These are phyloP conservation scores for Pogonognathellus flavescens DNA, from an alignment of 1,140 invertebrate species.

Conservation along the genomic window DNA sequence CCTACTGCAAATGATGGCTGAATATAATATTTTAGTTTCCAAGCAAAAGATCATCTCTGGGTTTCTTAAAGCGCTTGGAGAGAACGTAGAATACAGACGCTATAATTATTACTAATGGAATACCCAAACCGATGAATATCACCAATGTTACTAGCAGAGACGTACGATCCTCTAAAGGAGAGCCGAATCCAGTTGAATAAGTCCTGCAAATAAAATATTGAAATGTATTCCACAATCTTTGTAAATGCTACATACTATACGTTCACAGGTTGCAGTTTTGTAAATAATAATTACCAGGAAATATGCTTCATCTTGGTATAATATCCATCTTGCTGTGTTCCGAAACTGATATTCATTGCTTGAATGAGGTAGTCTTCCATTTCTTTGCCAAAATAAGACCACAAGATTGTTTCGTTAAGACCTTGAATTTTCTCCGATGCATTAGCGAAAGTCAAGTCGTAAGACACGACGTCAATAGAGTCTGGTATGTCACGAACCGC, in stretches of 20 bases:
- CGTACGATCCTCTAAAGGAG: constrained; percentile 59
- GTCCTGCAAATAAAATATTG: constrained; percentile 58
- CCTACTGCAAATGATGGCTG: no score
- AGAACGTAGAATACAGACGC: constrained; percentile 54
- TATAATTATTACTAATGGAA: constrained; percentile 63
- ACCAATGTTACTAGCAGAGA: constrained; percentile 61
- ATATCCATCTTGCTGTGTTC: constrained; percentile 62
- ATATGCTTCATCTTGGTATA: constrained; percentile 62
- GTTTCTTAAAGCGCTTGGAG: constrained; percentile 48
- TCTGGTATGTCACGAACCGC: constrained; percentile 58
- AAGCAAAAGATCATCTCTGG: constrained; percentile 62
- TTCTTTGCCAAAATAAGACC: constrained; percentile 53
- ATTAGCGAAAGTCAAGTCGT: constrained; percentile 26
- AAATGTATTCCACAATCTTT: neutral
- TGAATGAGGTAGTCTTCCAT: constrained; percentile 55
- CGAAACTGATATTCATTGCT: constrained; percentile 63
- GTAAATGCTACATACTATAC: no score
- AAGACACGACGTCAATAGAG: constrained; percentile 62
- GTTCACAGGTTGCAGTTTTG: no score
- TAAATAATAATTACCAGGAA: constrained; percentile 54
- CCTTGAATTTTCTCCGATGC: neutral
- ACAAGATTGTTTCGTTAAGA: constrained; percentile 55
- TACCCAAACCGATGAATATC: constrained; percentile 62
- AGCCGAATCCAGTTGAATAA: constrained; percentile 61
- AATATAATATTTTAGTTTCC: constrained; percentile 39